Percentiles rank a stretch among this genome's conserved stretches.
Evolutionary conservation across 2,888 invertebrate species (phyloP).

Genomic region (Schrankia costaestrigalis): DNA sequence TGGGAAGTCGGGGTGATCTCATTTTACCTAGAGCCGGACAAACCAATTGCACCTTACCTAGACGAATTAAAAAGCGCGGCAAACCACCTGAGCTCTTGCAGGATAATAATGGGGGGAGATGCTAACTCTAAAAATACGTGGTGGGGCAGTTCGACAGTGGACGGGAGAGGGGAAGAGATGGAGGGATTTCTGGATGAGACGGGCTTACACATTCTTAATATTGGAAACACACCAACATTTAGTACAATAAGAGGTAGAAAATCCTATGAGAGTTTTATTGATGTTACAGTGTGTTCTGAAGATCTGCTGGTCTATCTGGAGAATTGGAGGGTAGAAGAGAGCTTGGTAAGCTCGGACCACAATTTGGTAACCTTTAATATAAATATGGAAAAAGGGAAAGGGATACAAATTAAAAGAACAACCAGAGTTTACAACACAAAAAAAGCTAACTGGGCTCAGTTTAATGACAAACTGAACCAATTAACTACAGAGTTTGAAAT

Average conservation of each 20-base stretch:
- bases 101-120: slow-evolving; percentile 12
- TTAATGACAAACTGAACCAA: slow-evolving; percentile 16
- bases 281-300: slow-evolving; percentile 25
- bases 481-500: neutral
- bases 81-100: no score
- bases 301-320: slow-evolving; percentile 10
- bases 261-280: slow-evolving; percentile 18
- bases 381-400: slow-evolving; percentile 2
- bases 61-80: no score
- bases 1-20: no score
- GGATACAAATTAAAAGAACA: slow-evolving; percentile 2
- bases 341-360: slow-evolving; percentile 22
- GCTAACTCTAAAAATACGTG: slow-evolving; percentile 19
- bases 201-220: slow-evolving; percentile 14
- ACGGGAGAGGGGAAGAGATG: slow-evolving; percentile 13
- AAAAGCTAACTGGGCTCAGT: slow-evolving; percentile 22
- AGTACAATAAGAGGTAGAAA: slow-evolving; percentile 17
- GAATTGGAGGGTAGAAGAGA: slow-evolving; percentile 13
- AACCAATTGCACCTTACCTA: no score
- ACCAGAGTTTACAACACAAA: slow-evolving; percentile 19
- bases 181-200: neutral
- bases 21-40: no score
- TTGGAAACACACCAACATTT: slow-evolving; percentile 26
- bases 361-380: slow-evolving; percentile 22
- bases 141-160: slow-evolving; percentile 13